Percentiles rank a stretch among this genome's conserved stretches.
Evolutionary conservation across 2,113 vertebrate genomes (phyloP).

Genomic region (Megaleporinus macrocephalus): DNA sequence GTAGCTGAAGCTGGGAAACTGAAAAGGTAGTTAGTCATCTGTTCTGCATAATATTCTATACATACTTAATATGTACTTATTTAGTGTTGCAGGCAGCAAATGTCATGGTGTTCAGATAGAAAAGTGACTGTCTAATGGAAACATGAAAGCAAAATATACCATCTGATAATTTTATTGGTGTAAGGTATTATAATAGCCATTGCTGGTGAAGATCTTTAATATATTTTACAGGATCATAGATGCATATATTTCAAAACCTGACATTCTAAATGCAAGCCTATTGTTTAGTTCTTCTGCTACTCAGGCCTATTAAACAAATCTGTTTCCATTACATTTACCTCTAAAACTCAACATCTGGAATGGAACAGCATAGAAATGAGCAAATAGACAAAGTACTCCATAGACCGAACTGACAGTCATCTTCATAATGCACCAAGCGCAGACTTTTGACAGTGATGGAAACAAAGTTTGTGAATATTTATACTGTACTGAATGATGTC

Average conservation of each 20-base stretch:
- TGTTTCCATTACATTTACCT: neutral
- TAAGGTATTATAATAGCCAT: conserved; percentile 10
- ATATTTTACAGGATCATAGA: neutral
- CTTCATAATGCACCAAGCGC: neutral
- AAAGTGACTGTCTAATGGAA: conserved; percentile 27
- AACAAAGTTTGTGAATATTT: neutral
- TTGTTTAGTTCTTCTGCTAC: neutral
- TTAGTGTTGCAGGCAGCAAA: neutral
- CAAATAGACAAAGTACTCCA: neutral
- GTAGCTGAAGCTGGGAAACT: neutral
- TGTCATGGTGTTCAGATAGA: neutral
- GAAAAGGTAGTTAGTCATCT: neutral
- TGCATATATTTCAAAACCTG: neutral
- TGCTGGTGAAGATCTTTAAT: neutral
- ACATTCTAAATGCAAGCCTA: neutral
- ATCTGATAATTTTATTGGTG: conserved; percentile 21
- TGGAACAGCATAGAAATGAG: no score
- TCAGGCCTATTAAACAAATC: neutral
- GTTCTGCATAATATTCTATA: neutral
- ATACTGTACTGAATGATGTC: neutral
- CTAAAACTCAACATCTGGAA: neutral
- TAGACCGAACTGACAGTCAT: neutral
- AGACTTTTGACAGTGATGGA: conserved; percentile 2
- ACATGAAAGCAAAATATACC: conserved; percentile 31
- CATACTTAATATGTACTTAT: neutral